A percentile compares a stretch with the other conserved stretches of the same genome.
Evolutionary conservation across 2,113 vertebrate species (phyloP).

Genomic region (Vicugna pacos): DNA sequence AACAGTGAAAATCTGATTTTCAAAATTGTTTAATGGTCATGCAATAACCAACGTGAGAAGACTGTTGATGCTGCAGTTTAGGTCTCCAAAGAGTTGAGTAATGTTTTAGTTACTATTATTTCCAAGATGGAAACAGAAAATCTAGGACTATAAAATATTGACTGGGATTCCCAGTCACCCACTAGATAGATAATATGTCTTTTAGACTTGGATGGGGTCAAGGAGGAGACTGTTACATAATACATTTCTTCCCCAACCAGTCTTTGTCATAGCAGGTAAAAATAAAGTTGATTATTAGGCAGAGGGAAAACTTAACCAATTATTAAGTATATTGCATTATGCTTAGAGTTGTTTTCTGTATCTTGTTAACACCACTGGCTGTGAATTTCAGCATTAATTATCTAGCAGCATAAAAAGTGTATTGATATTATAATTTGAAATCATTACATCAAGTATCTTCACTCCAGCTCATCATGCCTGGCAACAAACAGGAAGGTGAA

Average conservation of each 20-base stretch:
- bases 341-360: conserved; percentile 58
- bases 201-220: conserved; percentile 24
- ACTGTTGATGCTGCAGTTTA: not conserved
- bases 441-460: conserved; percentile 64
- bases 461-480: conserved; percentile 37
- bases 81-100: conserved; percentile 41
- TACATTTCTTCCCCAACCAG: conserved; percentile 9
- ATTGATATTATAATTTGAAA: conserved; percentile 66
- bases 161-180: conserved; percentile 1
- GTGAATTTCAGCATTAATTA: conserved; percentile 73
- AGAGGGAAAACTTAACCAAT: not conserved
- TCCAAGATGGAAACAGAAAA: conserved; percentile 62
- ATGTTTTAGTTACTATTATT: conserved; percentile 23
- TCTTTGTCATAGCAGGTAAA: conserved; percentile 67
- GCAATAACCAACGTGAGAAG: conserved; percentile 8
- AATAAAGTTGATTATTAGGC: conserved; percentile 68
- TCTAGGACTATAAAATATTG: not conserved
- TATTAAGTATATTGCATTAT: conserved; percentile 59
- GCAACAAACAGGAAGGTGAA: conserved; percentile 59
- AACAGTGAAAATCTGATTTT: conserved; percentile 76
- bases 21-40: conserved; percentile 62
- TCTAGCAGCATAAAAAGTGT: conserved; percentile 52
- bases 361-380: conserved; percentile 48
- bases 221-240: conserved; percentile 51
- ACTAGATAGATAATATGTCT: conserved; percentile 27